Conservation (phyloP, 2,888 invertebrate species). For the Drosophila kanekoi region DNA sequence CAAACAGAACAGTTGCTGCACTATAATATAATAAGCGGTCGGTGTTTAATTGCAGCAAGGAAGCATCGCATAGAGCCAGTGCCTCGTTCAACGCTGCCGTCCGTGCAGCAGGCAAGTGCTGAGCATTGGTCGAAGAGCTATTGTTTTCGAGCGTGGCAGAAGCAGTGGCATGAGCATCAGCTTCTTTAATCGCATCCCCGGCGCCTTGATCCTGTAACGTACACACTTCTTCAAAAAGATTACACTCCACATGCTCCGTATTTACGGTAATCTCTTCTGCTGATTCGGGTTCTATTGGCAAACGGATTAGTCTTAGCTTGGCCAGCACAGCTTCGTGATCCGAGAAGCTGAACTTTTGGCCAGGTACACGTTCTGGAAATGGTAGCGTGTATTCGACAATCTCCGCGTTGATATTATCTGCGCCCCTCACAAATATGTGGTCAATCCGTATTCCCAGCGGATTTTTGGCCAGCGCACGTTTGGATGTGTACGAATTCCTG, state of each 20-base stretch:
- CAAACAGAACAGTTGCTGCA: conserved; percentile 75
- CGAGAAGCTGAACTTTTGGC: conserved; percentile 91
- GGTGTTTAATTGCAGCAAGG: conserved; percentile 79
- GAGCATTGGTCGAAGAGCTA: conserved; percentile 5
- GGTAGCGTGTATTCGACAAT: conserved; percentile 89
- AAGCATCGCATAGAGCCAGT: conserved; percentile 81
- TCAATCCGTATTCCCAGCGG: conserved; percentile 96
- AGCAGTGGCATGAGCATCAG: not conserved
- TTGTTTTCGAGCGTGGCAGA: conserved; percentile 9
- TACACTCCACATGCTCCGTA: conserved; percentile 43
- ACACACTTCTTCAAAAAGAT: conserved; percentile 8
- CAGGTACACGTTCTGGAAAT: conserved; percentile 90
- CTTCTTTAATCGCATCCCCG: conserved; percentile 9
- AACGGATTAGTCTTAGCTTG: conserved; percentile 81
- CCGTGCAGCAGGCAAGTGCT: conserved; percentile 52
- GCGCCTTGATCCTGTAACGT: conserved; percentile 6
- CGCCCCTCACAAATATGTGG: conserved; percentile 90
- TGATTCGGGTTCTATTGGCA: conserved; percentile 4
- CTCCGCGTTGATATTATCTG: conserved; percentile 83
- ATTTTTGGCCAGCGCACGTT: conserved; percentile 85
- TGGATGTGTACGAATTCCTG: conserved; percentile 92
- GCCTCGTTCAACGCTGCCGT: conserved; percentile 81
- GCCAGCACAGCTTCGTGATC: conserved; percentile 95
- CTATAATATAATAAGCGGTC: conserved; percentile 83
- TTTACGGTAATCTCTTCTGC: not conserved